phyloP scores from a whole-genome alignment of 2,888 invertebrate species.

The Paralinhomoeus sp. region DNA sequence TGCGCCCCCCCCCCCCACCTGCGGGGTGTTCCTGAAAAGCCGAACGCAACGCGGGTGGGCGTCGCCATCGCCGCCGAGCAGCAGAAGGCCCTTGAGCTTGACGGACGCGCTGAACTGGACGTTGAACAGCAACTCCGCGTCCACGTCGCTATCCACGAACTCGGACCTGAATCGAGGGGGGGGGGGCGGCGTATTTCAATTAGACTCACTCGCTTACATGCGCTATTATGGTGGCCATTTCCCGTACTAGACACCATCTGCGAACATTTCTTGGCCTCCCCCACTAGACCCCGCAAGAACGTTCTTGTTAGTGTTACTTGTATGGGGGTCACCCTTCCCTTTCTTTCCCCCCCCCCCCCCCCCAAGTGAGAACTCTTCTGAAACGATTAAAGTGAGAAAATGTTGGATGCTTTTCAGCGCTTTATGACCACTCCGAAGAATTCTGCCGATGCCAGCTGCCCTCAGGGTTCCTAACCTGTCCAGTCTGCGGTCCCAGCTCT shows the following conservation, averaged over 20 bases:
- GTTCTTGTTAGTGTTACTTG: no score
- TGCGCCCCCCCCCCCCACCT: slow-evolving; percentile 10
- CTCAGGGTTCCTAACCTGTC: slow-evolving; percentile 29
- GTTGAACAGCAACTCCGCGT: slow-evolving; percentile 81
- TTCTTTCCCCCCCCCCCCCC: no score
- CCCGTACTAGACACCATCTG: no score
- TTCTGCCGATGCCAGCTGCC: neutral
- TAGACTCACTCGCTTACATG: no score
- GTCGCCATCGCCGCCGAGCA: slow-evolving; percentile 66
- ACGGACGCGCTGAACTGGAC: slow-evolving; percentile 88
- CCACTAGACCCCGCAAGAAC: no score
- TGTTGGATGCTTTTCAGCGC: no score
- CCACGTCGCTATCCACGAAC: slow-evolving; percentile 71
- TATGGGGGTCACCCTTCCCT: no score
- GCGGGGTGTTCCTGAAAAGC: slow-evolving; percentile 38
- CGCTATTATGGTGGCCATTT: no score
- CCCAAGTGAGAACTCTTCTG: no score
- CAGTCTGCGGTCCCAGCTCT: slow-evolving; percentile 64
- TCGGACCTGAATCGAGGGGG: slow-evolving; percentile 10
- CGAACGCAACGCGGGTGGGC: slow-evolving; percentile 62
- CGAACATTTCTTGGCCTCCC: no score
- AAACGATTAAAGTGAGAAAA: no score
- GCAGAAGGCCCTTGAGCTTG: slow-evolving; percentile 73
- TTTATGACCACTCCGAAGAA: neutral
- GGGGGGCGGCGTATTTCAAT: no score